Percentiles rank a stretch among this genome's conserved stretches.
These are phyloP conservation scores for Athene noctua DNA, from an alignment of 2,113 vertebrate species.

Conservation along the genomic window DNA sequence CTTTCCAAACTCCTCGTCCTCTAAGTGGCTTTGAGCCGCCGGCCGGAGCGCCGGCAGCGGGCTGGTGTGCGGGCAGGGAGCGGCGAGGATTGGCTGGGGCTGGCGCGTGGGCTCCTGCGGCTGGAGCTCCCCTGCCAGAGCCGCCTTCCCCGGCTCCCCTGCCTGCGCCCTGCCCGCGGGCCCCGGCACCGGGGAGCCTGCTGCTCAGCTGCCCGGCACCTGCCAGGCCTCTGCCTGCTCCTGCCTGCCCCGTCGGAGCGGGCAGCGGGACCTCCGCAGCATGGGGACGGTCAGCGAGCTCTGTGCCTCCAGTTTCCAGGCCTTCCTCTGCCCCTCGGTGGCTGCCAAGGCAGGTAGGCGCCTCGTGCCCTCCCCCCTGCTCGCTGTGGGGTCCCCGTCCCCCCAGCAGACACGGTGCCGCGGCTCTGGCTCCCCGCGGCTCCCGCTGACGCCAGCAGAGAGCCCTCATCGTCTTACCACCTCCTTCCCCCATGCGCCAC, in stretches of 20 bases:
- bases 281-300: constrained; percentile 88
- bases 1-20: constrained; percentile 7
- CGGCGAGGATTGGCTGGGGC: constrained; percentile 44
- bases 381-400: not conserved
- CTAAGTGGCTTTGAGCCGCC: constrained; percentile 2
- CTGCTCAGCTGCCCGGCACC: not conserved
- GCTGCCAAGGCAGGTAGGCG: constrained; percentile 73
- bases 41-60: not conserved
- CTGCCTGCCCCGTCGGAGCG: not conserved
- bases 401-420: fast-evolving
- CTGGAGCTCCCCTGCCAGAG: constrained; percentile 15
- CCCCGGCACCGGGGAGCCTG: fast-evolving
- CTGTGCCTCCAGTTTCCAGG: constrained; percentile 87
- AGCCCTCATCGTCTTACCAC: fast-evolving
- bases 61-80: not conserved
- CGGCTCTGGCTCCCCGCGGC: not conserved
- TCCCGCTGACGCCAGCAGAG: not conserved
- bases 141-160: not conserved
- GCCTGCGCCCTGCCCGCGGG: not conserved
- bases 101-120: constrained; percentile 51
- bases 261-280: not conserved
- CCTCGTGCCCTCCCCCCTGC: not conserved
- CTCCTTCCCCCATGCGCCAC: not conserved
- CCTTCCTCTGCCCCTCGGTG: constrained; percentile 80
- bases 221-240: too few species aligned